These are phyloP conservation scores for Acanthisitta chloris DNA, from an alignment of 2,113 vertebrate species.

Conservation along the genomic window DNA sequence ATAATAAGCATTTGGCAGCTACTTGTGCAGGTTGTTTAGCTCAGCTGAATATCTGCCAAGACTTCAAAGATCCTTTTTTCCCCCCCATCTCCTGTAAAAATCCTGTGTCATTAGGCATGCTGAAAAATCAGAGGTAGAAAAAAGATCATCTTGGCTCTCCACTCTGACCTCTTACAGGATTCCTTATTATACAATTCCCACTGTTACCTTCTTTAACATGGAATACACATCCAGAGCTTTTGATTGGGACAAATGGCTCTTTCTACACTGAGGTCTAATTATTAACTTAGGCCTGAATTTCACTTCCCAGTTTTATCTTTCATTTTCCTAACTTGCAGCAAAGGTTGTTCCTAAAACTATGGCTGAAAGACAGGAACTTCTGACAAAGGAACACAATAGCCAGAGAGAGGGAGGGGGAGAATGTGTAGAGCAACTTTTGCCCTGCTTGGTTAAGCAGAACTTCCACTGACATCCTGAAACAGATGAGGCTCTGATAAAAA, in stretches of 20 bases:
- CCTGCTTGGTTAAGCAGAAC: constrained; percentile 19
- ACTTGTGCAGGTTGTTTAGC: constrained; percentile 59
- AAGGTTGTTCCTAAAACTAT: background rate
- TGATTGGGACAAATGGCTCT: background rate
- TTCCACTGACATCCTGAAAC: constrained; percentile 18
- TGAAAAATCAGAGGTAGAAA: constrained; percentile 33
- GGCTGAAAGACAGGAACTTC: background rate
- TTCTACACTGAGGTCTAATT: background rate
- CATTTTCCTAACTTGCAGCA: background rate
- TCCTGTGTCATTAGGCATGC: constrained; percentile 22
- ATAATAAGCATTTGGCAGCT: constrained; percentile 61
- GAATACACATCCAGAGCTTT: background rate
- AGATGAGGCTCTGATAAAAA: constrained; percentile 39
- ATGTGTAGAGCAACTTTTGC: background rate
- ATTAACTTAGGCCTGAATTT: background rate
- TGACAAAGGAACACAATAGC: background rate
- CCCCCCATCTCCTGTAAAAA: constrained; percentile 26
- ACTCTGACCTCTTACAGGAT: background rate
- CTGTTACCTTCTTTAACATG: background rate
- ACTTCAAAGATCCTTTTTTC: constrained; percentile 32
- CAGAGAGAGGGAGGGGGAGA: background rate
- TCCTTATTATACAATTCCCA: background rate
- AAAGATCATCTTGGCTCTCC: background rate
- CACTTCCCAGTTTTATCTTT: background rate
- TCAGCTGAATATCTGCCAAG: constrained; percentile 64